Base-by-base conservation (phyloP, 2,797 vertebrate species). In the Odontamblyopus lacepedii region DNA sequence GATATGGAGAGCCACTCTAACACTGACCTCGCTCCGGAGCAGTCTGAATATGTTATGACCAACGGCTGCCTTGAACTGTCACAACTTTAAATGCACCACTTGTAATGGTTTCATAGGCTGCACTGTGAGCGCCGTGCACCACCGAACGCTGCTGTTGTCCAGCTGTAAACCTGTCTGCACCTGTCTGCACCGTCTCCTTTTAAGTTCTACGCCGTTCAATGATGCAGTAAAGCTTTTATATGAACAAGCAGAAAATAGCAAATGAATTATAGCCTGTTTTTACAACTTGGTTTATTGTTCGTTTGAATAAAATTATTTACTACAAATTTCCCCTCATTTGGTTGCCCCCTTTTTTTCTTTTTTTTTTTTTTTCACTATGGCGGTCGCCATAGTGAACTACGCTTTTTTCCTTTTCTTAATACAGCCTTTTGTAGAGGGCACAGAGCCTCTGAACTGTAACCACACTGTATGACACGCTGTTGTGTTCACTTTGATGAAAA, bases 1-100 rank as follows among this genome's bases (percentile, higher is more conserved):
- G 88, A 89, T 87, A 87, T 83, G 82, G 74, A 90, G 87, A 91
- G 83, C 81, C 80, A 91, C 89, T 90, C 89, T 89, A 91, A 88
- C 83, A 76, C 79, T 86, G 92, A 92, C 93, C 93, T 95, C 92
- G 93, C 84, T 82, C 72, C 55, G 68, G 86, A 85, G 85, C 81
- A 85, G 91, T 93, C 83, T 92, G 89, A 93, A 94, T 94, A 92
- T 87, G 86, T 93, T 92, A 94, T 89, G 85, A 86, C 90, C 84
- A 82, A 60, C 26, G 55, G 75, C 89, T 93, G 76, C 93, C 93
- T 93, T 95, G 93, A 95, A 93, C 90, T 92, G 91, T 91, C 92
- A 91, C 86, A 93, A 93, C 93, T 93, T 93, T 88, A 90, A 89
- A 89, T 87, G 65, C 72, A 83, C 83, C 86, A 91, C 91, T 93